Conservation (phyloP, 2,888 invertebrate species). For the Gryllus longicercus region DNA sequence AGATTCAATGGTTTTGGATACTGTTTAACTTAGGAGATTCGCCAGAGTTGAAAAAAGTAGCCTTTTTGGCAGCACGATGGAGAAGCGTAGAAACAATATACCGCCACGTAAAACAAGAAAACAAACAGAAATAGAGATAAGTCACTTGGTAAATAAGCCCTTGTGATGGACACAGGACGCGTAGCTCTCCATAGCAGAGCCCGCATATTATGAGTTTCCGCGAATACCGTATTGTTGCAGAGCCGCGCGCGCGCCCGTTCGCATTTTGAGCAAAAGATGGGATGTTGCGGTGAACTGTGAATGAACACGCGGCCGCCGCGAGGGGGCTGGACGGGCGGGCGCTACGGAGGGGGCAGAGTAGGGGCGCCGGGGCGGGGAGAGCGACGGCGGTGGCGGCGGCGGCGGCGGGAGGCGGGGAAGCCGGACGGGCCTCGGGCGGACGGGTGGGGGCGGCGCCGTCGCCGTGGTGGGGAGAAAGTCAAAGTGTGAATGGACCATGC, state of each 20-base stretch:
- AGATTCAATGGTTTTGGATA: too few relatives aligned
- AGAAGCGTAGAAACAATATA: too few relatives aligned
- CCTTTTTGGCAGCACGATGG: too few relatives aligned
- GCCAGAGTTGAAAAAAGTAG: too few relatives aligned
- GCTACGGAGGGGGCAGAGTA: background rate
- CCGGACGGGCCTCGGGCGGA: background rate
- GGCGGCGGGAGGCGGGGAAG: background rate
- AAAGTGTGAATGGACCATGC: background rate
- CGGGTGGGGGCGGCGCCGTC: background rate
- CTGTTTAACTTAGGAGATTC: too few relatives aligned
- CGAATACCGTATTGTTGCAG: too few relatives aligned
- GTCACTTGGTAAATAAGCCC: too few relatives aligned
- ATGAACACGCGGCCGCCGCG: background rate
- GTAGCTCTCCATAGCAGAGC: too few relatives aligned
- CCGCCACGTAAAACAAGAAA: too few relatives aligned
- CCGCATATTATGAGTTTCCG: too few relatives aligned
- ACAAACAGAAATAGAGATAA: too few relatives aligned
- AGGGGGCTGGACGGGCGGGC: background rate
- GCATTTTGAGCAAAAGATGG: background rate
- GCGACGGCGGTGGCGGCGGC: background rate
- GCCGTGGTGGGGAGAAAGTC: background rate
- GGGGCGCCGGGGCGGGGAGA: background rate
- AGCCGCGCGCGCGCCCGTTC: background rate
- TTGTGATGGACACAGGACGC: too few relatives aligned
- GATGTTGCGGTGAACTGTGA: background rate